Percentiles rank a stretch among this genome's conserved stretches.
Evolutionary conservation across 2,888 invertebrate genomes (phyloP).

Genomic region (Sinelater perroti): DNA sequence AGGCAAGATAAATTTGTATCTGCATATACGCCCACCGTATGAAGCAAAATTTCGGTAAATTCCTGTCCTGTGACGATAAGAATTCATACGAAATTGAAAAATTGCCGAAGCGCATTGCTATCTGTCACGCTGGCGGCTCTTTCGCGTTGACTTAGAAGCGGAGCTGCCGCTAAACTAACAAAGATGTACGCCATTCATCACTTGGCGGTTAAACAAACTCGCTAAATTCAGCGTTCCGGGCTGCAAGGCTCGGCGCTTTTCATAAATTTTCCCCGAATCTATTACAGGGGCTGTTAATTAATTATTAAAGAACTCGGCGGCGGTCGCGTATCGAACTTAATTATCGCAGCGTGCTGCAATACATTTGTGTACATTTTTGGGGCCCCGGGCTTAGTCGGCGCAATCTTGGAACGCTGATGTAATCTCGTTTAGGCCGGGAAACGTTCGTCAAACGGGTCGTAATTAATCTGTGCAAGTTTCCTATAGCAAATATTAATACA

Average conservation of each 20-base stretch:
- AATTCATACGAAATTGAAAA: constrained; percentile 25
- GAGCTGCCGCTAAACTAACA: constrained; percentile 10
- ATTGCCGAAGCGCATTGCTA: constrained; percentile 11
- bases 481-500: background rate
- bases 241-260: background rate
- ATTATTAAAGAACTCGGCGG: background rate
- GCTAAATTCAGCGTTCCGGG: background rate
- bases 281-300: background rate
- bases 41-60: background rate
- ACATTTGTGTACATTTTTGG: too few relatives aligned
- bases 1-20: too few relatives aligned
- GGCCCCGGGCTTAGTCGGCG: too few relatives aligned
- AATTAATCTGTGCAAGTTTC: background rate
- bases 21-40: too few relatives aligned
- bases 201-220: background rate
- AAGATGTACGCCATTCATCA: constrained; percentile 9
- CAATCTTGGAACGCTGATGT: too few relatives aligned
- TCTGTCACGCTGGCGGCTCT: constrained; percentile 17
- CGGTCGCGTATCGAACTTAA: too few relatives aligned
- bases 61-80: constrained; percentile 12
- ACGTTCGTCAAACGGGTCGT: too few relatives aligned
- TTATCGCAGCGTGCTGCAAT: too few relatives aligned
- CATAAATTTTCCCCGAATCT: background rate
- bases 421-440: too few relatives aligned
- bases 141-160: constrained; percentile 5